Conservation (phyloP, 2,113 vertebrate genomes). For the Columba janthina region DNA sequence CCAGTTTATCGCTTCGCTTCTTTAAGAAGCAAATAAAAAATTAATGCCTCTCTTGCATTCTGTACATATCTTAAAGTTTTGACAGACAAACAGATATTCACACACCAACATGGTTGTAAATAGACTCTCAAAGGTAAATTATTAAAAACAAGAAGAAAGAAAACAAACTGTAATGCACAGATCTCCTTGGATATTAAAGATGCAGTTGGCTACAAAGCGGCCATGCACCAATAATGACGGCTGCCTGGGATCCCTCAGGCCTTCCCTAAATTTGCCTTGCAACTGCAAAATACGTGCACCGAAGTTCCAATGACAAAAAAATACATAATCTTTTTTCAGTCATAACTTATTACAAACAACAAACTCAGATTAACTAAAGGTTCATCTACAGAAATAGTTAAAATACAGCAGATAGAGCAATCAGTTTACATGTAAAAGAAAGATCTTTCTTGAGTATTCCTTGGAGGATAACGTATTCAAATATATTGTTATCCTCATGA, state of each 20-base stretch:
- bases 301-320: not conserved
- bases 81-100: constrained; percentile 72
- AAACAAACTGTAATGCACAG: constrained; percentile 62
- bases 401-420: constrained; percentile 10
- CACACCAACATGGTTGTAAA: constrained; percentile 46
- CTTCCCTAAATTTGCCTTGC: constrained; percentile 60
- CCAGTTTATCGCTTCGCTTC: constrained; percentile 43
- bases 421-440: not conserved
- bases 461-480: not conserved
- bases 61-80: constrained; percentile 54
- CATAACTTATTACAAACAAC: constrained; percentile 20
- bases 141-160: constrained; percentile 74
- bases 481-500: not conserved
- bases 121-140: constrained; percentile 73
- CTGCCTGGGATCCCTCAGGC: constrained; percentile 65
- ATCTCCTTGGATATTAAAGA: constrained; percentile 68
- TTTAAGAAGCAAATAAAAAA: constrained; percentile 70
- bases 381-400: constrained; percentile 47
- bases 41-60: constrained; percentile 59
- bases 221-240: constrained; percentile 62
- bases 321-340: not conserved
- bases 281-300: constrained; percentile 61
- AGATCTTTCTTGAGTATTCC: not conserved
- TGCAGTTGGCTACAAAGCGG: constrained; percentile 70
- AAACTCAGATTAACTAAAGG: constrained; percentile 58